These are phyloP conservation scores for Ichneumoninae sp. DNA, from an alignment of 2,888 invertebrate species.

Conservation along the genomic window DNA sequence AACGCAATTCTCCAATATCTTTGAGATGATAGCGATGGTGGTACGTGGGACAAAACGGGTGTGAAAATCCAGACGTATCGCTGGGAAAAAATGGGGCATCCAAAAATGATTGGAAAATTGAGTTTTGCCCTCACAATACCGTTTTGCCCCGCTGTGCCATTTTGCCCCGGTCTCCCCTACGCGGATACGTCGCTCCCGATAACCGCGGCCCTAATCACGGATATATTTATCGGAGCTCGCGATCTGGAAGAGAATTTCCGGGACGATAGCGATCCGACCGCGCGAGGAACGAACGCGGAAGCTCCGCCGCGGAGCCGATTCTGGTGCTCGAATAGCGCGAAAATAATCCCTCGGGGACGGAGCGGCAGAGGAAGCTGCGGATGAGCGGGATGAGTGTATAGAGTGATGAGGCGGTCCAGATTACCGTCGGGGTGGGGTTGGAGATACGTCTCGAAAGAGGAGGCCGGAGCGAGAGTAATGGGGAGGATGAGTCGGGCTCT, in stretches of 20 bases:
- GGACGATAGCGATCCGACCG: conserved; percentile 54
- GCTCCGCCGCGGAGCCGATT: conserved; percentile 7
- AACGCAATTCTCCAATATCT: too few species aligned
- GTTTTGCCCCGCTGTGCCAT: too few species aligned
- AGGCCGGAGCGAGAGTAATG: conserved; percentile 40
- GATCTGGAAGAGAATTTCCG: conserved; percentile 70
- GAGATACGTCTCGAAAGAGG: conserved; percentile 43
- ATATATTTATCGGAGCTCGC: conserved; percentile 61
- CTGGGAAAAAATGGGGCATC: too few species aligned
- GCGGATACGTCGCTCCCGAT: conserved; percentile 28
- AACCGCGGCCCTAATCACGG: conserved; percentile 69
- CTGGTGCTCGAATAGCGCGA: conserved; percentile 46
- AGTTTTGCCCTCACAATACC: too few species aligned
- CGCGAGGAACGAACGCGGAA: conserved; percentile 34
- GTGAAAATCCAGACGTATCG: too few species aligned
- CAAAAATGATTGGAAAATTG: too few species aligned
- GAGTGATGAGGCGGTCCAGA: conserved; percentile 51
- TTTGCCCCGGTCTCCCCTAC: not conserved
- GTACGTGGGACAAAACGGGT: too few species aligned
- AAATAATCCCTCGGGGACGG: conserved; percentile 61
- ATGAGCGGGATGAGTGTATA: conserved; percentile 35
- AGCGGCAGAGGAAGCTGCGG: conserved; percentile 43
- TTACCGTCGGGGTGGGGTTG: conserved; percentile 17
- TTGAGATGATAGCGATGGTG: too few species aligned
- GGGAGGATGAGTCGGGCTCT: conserved; percentile 41